phyloP scores from a whole-genome alignment of 2,797 vertebrate species.

The Tolypeutes matacus region DNA sequence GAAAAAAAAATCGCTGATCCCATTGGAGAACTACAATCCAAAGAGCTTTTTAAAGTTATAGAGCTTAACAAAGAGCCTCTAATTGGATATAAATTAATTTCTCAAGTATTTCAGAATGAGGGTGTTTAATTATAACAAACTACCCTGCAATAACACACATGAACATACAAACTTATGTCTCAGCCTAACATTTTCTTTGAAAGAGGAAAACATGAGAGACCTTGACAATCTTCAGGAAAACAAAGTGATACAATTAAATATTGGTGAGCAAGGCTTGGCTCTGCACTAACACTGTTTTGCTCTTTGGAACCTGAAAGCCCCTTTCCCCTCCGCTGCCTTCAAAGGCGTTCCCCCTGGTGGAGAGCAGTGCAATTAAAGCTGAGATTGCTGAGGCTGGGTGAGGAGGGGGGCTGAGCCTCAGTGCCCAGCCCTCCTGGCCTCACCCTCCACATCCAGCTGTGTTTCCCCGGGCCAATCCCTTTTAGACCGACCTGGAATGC shows the following conservation, averaged over 20 bases:
- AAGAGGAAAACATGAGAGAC: constrained; percentile 4
- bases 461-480: not conserved
- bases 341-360: not conserved
- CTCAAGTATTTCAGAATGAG: constrained; percentile 35
- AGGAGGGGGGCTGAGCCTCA: not conserved
- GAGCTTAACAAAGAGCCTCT: not conserved
- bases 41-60: not conserved
- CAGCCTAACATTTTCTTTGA: constrained; percentile 24
- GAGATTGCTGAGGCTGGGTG: not conserved
- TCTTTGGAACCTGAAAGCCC: constrained; percentile 30
- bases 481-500: no score
- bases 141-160: not conserved
- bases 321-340: not conserved
- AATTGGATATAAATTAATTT: constrained; percentile 4
- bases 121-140: constrained; percentile 28
- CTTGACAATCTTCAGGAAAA: constrained; percentile 48
- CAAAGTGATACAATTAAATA: not conserved
- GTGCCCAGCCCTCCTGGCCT: not conserved
- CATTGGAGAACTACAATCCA: not conserved
- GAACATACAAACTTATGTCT: not conserved
- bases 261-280: not conserved
- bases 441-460: not conserved
- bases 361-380: not conserved
- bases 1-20: not conserved
- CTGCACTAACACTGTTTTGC: constrained; percentile 12